Conservation (phyloP, 2,113 vertebrate genomes). For the Ageneiosus marmoratus region DNA sequence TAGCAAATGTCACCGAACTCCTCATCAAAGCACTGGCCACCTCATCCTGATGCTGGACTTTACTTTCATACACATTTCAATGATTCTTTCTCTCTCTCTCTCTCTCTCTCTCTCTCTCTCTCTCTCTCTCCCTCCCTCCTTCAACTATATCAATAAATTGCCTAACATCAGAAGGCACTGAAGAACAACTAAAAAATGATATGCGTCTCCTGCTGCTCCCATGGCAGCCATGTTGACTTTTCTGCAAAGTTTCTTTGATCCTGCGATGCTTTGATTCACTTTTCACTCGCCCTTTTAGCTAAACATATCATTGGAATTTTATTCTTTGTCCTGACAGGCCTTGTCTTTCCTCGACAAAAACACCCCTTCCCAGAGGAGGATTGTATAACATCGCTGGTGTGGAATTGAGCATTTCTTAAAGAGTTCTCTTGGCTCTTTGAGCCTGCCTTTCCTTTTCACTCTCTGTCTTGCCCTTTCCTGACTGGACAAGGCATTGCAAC, state of each 20-base stretch:
- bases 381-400: conserved; percentile 63
- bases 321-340: conserved; percentile 82
- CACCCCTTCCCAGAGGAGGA: conserved; percentile 74
- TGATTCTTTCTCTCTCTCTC: conserved; percentile 22
- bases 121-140: conserved; percentile 35
- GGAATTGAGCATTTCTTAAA: conserved; percentile 63
- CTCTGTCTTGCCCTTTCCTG: conserved; percentile 46
- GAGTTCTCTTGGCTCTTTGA: conserved; percentile 65
- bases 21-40: conserved; percentile 59
- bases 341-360: conserved; percentile 76
- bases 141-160: conserved; percentile 76
- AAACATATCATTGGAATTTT: conserved; percentile 82
- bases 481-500: conserved; percentile 23
- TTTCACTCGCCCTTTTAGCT: conserved; percentile 81
- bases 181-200: conserved; percentile 76
- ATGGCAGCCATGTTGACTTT: conserved; percentile 79
- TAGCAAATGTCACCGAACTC: conserved; percentile 59
- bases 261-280: conserved; percentile 78
- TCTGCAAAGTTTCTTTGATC: conserved; percentile 80
- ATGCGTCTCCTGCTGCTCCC: conserved; percentile 81
- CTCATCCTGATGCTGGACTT: conserved; percentile 54
- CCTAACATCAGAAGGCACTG: conserved; percentile 69
- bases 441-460: conserved; percentile 54
- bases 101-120: conserved; percentile 54
- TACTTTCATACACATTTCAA: conserved; percentile 47